Base-by-base conservation (phyloP, 2,888 invertebrate genomes). In the Bembecia ichneumoniformis region DNA sequence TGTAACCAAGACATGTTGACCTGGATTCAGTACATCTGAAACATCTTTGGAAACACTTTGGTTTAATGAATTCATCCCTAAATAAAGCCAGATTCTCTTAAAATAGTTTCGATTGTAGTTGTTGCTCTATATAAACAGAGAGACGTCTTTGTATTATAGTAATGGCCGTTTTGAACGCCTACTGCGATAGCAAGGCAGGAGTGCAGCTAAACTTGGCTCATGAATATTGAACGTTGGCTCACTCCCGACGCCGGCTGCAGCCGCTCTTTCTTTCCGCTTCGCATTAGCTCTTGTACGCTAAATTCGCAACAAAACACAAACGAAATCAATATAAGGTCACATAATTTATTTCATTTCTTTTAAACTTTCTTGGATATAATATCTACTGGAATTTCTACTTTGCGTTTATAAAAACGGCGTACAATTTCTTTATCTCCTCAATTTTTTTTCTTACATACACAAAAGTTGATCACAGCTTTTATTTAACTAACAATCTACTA, bases 151-250 rank as follows among this genome's bases (percentile, higher is more conserved):
- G 71, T 62, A n/a, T n/a, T n/a, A n/a, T n/a, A 64, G 68, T 69
- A 74, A 75, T 64, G 65, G 69, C 59, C 66, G 68, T 70, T 72
- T 70, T 71, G 73, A 74, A 69, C 66, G 71, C 66, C 68, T 63
- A 66, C 68, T 66, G 66, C 65, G 68, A 71, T 68, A 64, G 49
- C 62, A 62, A 59, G 62, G 66, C 64, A 63, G 59, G 63, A 61
- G 40, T 44, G 58, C 63, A 60, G 63, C 64, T 66, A 60, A 73
- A 75, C 74, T 77, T 71, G 56, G 60, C 68, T 82, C 81, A 82
- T 83, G 82, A 81, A 83, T 83, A 83, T 83, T 78, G 74, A 82
- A 74, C 70, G 63, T 50, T 52, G 52, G 28, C 55, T 58, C 60
- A 62, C 62, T 64, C 66, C 59, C 62, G 62, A 63, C 58, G 56